Percentiles rank a stretch among this genome's conserved stretches.
Evolutionary conservation across 2,113 vertebrate species (phyloP).

Genomic region (Tyrannus savana): DNA sequence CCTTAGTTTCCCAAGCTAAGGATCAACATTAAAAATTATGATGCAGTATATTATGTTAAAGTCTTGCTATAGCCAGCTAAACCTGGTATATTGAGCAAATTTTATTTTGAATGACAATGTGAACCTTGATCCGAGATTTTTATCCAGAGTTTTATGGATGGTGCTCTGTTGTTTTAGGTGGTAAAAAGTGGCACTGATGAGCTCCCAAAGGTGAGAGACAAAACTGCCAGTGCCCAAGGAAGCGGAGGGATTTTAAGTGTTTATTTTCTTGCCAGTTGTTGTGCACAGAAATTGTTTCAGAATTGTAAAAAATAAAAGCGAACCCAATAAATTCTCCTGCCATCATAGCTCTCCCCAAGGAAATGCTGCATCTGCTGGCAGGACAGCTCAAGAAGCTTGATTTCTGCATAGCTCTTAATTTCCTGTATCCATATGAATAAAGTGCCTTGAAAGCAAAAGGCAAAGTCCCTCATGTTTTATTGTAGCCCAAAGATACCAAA

Average conservation of each 20-base stretch:
- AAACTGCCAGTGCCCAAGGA: not conserved
- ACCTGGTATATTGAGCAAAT: not conserved
- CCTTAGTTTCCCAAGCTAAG: not conserved
- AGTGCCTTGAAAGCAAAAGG: not conserved
- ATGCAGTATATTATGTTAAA: not conserved
- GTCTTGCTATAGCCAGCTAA: conserved; percentile 66
- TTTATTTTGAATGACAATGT: not conserved
- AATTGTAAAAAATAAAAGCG: not conserved
- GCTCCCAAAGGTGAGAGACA: not conserved
- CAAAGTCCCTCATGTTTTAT: not conserved
- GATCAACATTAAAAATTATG: not conserved
- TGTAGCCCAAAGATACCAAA: not conserved
- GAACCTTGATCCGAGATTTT: not conserved
- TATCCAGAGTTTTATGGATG: not conserved
- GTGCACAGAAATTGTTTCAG: not conserved
- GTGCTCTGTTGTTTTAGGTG: not conserved
- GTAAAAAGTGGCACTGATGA: not conserved
- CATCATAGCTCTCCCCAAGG: not conserved
- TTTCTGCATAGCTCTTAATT: not conserved
- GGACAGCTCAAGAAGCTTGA: not conserved
- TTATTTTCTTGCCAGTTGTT: not conserved
- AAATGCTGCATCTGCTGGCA: not conserved
- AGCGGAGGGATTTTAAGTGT: not conserved
- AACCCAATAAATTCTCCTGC: not conserved
- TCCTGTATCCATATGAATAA: not conserved